Conservation (phyloP, 2,797 vertebrate genomes). For the Cyprinodon diabolis region DNA sequence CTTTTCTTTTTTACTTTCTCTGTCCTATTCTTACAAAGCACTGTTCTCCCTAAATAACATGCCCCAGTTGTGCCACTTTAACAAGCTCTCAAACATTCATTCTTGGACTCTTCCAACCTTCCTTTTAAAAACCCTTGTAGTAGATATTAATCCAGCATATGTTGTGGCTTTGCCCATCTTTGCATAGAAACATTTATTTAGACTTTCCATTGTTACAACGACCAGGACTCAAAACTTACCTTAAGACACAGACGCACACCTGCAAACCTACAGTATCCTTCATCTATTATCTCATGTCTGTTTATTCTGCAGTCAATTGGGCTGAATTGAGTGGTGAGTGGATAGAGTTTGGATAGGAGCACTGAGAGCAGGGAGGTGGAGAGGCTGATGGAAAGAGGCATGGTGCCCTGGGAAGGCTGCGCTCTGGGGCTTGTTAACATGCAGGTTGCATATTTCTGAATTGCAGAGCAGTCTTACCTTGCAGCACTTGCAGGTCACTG, state of each 20-base stretch:
- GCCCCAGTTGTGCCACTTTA: slow-evolving; percentile 29
- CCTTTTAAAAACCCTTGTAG: slow-evolving; percentile 51
- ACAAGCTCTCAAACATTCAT: slow-evolving; percentile 15
- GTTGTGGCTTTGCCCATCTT: slow-evolving; percentile 52
- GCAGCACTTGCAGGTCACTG: slow-evolving; percentile 67
- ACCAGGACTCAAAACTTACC: slow-evolving; percentile 21
- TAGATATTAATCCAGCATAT: slow-evolving; percentile 63
- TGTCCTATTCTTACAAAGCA: neutral
- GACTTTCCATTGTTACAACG: slow-evolving; percentile 49
- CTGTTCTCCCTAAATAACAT: slow-evolving; percentile 19
- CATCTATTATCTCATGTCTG: slow-evolving; percentile 21
- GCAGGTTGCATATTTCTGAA: slow-evolving; percentile 81
- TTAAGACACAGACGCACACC: neutral
- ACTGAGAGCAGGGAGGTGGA: slow-evolving; percentile 29
- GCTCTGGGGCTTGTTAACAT: slow-evolving; percentile 80
- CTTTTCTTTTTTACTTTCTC: neutral
- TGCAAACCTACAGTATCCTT: slow-evolving; percentile 29
- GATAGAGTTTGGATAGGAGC: slow-evolving; percentile 42
- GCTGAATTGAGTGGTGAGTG: slow-evolving; percentile 37
- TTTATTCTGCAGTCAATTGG: slow-evolving; percentile 53
- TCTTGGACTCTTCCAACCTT: slow-evolving; percentile 56
- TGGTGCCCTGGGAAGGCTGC: slow-evolving; percentile 64
- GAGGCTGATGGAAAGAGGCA: slow-evolving; percentile 47
- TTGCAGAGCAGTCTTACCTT: slow-evolving; percentile 78
- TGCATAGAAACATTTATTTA: slow-evolving; percentile 40